Evolutionary conservation across 2,888 invertebrate genomes (phyloP).

Genomic region (Cheilosia scutellata): DNA sequence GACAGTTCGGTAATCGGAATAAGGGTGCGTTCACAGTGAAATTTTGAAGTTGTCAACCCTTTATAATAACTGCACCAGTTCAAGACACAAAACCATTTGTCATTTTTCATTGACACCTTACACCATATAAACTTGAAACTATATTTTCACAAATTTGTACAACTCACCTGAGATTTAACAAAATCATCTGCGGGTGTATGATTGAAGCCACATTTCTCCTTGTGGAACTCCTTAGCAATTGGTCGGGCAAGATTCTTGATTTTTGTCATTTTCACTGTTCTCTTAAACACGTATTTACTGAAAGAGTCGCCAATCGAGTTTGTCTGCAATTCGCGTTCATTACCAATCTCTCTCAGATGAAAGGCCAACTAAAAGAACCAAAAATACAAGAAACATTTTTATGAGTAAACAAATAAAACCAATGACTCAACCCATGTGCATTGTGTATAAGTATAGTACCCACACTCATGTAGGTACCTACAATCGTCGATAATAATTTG

Average conservation of each 20-base stretch:
- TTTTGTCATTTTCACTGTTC: slow-evolving; percentile 78
- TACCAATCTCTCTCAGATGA: background rate
- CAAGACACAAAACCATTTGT: too few species aligned
- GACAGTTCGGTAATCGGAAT: too few species aligned
- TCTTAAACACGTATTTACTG: background rate
- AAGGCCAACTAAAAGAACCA: slow-evolving; percentile 13
- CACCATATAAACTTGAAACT: too few species aligned
- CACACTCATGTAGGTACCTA: too few species aligned
- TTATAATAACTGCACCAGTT: too few species aligned
- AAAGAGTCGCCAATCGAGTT: background rate
- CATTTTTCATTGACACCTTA: too few species aligned
- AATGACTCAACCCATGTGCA: background rate
- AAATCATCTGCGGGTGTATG: slow-evolving; percentile 83
- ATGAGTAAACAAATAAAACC: background rate
- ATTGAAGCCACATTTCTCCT: slow-evolving; percentile 82
- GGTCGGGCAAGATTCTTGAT: slow-evolving; percentile 80
- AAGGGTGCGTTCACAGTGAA: too few species aligned
- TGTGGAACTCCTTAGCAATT: slow-evolving; percentile 81
- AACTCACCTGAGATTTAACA: slow-evolving; percentile 83
- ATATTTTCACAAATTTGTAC: too few species aligned
- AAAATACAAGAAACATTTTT: background rate
- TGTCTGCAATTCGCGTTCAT: background rate
- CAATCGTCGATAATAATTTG: background rate
- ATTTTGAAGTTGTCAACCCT: too few species aligned
- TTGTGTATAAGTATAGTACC: background rate